Evolutionary conservation across 2,113 vertebrate genomes (phyloP).

Genomic region (Megaptera novaeangliae): DNA sequence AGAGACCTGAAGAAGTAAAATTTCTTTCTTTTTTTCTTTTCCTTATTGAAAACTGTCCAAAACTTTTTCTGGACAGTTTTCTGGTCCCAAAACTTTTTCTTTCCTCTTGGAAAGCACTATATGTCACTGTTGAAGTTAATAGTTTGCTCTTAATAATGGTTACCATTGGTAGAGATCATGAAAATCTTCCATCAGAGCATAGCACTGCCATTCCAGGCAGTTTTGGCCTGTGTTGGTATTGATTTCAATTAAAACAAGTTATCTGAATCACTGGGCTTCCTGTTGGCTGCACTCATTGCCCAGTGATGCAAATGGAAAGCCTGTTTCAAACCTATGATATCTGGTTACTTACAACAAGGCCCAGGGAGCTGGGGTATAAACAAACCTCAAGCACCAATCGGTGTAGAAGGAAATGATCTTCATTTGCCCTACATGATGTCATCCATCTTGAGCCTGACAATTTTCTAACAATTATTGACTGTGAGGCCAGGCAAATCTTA

Average conservation of each 20-base stretch:
- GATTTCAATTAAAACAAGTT: slow-evolving; percentile 72
- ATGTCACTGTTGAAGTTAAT: slow-evolving; percentile 23
- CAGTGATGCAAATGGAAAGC: slow-evolving; percentile 47
- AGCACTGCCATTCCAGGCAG: slow-evolving; percentile 29
- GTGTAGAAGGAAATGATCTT: slow-evolving; percentile 53
- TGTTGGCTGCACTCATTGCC: slow-evolving; percentile 4
- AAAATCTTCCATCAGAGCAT: slow-evolving; percentile 56
- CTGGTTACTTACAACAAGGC: slow-evolving; percentile 54
- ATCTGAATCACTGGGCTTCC: slow-evolving; percentile 57
- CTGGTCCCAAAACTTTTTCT: background rate
- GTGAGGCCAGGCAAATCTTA: slow-evolving; percentile 23
- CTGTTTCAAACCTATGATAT: background rate
- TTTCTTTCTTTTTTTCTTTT: background rate
- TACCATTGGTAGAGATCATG: slow-evolving; percentile 28
- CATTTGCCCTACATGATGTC: slow-evolving; percentile 31
- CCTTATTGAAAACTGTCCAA: slow-evolving; percentile 32
- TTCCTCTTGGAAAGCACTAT: background rate
- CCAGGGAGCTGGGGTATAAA: background rate
- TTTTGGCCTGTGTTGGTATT: slow-evolving; percentile 53
- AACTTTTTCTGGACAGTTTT: too few species aligned
- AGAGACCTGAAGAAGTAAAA: background rate
- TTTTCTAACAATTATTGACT: slow-evolving; percentile 58
- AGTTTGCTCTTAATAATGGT: slow-evolving; percentile 21
- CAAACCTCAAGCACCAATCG: slow-evolving; percentile 25
- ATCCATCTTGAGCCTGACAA: slow-evolving; percentile 59